Evolutionary conservation across 2,113 vertebrate species (phyloP).

Genomic region (Stomatorhinus ivindoensis): DNA sequence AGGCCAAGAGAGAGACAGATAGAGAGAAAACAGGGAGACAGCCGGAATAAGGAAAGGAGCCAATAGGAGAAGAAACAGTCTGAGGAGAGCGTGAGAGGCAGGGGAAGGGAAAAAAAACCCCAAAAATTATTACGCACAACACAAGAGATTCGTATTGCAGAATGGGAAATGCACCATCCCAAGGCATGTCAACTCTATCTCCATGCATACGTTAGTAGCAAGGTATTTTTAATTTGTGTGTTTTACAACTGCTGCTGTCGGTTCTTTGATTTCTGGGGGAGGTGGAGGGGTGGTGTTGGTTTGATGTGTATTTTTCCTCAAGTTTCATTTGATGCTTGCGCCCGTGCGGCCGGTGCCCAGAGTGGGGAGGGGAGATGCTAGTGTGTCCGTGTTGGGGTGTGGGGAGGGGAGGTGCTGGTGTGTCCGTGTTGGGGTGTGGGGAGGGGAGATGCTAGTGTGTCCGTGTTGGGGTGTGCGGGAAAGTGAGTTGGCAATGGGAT

Average conservation of each 20-base stretch:
- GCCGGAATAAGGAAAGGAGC: constrained; percentile 4
- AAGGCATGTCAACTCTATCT: constrained; percentile 37
- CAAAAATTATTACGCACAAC: not conserved
- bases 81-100: constrained; percentile 8
- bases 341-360: not conserved
- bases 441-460: not conserved
- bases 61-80: constrained; percentile 5
- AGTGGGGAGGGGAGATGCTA: not conserved
- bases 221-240: constrained; percentile 33
- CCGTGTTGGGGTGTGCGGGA: not conserved
- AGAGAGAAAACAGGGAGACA: not conserved
- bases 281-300: not conserved
- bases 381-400: not conserved
- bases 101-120: constrained; percentile 3
- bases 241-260: constrained; percentile 26
- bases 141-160: constrained; percentile 29
- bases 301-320: constrained; percentile 8
- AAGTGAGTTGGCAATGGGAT: not conserved
- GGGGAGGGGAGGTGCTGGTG: not conserved
- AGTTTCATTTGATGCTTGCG: constrained; percentile 14
- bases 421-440: not conserved
- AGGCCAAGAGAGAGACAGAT: constrained; percentile 19
- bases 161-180: constrained; percentile 34
- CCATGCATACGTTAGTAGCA: constrained; percentile 33
- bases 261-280: not conserved